These are phyloP conservation scores for Neuroterus valhalla DNA, from an alignment of 1,140 invertebrate species.

Conservation along the genomic window DNA sequence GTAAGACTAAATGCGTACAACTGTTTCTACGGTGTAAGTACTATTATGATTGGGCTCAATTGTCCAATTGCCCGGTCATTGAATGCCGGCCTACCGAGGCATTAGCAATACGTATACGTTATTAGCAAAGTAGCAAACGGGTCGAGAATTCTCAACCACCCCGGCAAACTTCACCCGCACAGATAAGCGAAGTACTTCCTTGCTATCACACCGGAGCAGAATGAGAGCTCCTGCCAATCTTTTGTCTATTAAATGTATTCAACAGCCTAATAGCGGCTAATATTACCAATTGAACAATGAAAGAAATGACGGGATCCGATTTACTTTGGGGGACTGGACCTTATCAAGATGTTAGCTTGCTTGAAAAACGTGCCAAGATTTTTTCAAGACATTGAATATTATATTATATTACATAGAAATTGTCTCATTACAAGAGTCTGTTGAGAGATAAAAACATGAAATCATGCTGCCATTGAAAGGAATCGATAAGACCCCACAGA, in stretches of 20 bases:
- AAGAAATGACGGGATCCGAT: slow-evolving; percentile 64
- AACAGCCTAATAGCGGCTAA: slow-evolving; percentile 68
- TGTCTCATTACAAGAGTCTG: not conserved
- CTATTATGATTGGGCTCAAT: slow-evolving; percentile 75
- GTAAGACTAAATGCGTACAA: slow-evolving; percentile 40
- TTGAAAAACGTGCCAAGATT: no score
- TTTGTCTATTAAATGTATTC: slow-evolving; percentile 70
- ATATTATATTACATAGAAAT: no score
- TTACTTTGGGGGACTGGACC: slow-evolving; percentile 40
- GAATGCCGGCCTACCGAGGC: slow-evolving; percentile 60
- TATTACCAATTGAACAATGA: slow-evolving; percentile 69
- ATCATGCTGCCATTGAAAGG: not conserved
- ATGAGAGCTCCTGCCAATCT: slow-evolving; percentile 67
- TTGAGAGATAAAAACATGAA: not conserved
- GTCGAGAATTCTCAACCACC: slow-evolving; percentile 53
- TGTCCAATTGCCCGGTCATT: slow-evolving; percentile 74
- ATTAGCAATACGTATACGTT: slow-evolving; percentile 41
- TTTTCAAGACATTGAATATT: no score
- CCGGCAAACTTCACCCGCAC: slow-evolving; percentile 42
- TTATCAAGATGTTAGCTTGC: slow-evolving; percentile 29
- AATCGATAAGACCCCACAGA: slow-evolving; percentile 5
- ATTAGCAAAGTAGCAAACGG: slow-evolving; percentile 43
- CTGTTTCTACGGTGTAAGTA: slow-evolving; percentile 49
- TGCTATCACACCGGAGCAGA: slow-evolving; percentile 34
- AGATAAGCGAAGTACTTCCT: slow-evolving; percentile 46